phyloP scores from a whole-genome alignment of 2,888 invertebrate species.

The Limnephilus rhombicus region DNA sequence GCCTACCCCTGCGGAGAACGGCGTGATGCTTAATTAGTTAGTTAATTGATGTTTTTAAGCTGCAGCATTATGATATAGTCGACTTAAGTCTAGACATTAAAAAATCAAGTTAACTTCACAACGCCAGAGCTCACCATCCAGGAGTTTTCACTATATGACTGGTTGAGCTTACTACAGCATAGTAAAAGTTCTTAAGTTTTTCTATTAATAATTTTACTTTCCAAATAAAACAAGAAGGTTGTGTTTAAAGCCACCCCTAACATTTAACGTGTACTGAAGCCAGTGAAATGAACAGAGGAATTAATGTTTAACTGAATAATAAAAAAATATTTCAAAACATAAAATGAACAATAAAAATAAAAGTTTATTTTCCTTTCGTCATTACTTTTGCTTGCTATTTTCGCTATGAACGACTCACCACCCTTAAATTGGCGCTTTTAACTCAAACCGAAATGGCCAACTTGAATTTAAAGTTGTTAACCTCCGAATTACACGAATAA shows the following conservation, averaged over 20 bases:
- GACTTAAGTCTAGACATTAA: too few species aligned
- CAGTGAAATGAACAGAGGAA: not conserved
- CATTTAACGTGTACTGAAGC: not conserved
- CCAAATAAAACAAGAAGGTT: not conserved
- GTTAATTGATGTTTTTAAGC: too few species aligned
- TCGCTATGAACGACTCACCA: not conserved
- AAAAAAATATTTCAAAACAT: not conserved
- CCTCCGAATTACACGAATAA: not conserved
- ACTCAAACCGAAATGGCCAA: not conserved
- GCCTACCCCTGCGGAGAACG: too few species aligned
- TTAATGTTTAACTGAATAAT: conserved; percentile 1
- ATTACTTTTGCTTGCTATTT: not conserved
- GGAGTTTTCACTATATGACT: too few species aligned
- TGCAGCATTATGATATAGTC: too few species aligned
- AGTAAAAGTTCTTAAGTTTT: too few species aligned
- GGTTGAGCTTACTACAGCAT: too few species aligned
- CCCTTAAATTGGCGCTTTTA: not conserved
- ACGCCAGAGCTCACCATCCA: too few species aligned
- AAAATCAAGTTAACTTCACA: too few species aligned
- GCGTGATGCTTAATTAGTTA: too few species aligned
- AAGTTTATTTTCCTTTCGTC: not conserved
- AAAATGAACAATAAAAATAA: not conserved
- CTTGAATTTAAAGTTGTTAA: not conserved
- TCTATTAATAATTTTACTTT: not conserved
- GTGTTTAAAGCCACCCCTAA: not conserved